phyloP scores from a whole-genome alignment of 23 tunicate species.

The Aplidium turbinatum region DNA sequence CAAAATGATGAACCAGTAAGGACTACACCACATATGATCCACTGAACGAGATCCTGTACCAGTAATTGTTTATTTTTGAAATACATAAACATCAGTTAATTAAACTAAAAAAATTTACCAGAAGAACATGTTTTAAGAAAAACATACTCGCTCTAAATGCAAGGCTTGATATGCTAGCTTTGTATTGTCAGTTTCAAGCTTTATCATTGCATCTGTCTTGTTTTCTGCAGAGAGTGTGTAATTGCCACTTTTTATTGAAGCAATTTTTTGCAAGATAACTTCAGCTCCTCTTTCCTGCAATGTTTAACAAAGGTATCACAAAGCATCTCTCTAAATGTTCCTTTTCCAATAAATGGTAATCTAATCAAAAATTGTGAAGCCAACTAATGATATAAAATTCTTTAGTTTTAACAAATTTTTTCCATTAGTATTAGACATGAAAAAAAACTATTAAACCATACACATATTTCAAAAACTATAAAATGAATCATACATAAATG shows the following conservation, averaged over 20 bases:
- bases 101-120: background rate
- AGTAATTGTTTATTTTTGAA: too few species aligned
- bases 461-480: background rate
- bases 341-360: too few species aligned
- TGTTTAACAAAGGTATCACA: too few species aligned
- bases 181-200: slow-evolving; percentile 36
- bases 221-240: slow-evolving; percentile 35
- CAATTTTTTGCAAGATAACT: slow-evolving; percentile 24
- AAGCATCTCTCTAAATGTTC: too few species aligned
- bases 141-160: slow-evolving; percentile 55
- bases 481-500: too few species aligned
- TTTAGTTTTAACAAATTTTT: too few species aligned
- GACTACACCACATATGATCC: background rate
- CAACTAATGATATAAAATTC: too few species aligned
- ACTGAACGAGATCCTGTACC: background rate
- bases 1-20: background rate
- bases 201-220: slow-evolving; percentile 18
- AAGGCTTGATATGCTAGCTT: slow-evolving; percentile 62
- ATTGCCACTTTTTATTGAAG: slow-evolving; percentile 39
- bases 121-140: background rate
- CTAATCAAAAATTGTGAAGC: too few species aligned
- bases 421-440: too few species aligned
- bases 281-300: slow-evolving; percentile 57
- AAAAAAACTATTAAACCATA: too few species aligned
- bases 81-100: background rate